These are phyloP conservation scores for Drosophila arizonae DNA, from an alignment of 1,140 invertebrate species.

Conservation along the genomic window DNA sequence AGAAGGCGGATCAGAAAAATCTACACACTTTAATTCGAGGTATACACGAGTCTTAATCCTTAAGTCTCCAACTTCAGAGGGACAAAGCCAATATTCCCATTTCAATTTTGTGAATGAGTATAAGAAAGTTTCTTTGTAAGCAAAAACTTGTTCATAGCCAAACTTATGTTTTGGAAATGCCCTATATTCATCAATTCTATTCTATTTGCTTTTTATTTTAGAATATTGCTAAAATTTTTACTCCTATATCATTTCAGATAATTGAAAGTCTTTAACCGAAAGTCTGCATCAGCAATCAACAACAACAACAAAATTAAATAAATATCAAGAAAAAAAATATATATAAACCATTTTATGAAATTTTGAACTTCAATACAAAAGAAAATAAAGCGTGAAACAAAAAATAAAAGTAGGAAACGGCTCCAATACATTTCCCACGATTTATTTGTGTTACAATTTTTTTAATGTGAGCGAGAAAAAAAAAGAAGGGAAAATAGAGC, in stretches of 20 bases:
- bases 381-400: background rate
- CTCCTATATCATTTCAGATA: constrained; percentile 44
- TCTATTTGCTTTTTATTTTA: background rate
- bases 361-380: background rate
- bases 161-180: too few species aligned
- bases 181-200: background rate
- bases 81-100: too few species aligned
- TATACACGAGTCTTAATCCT: too few species aligned
- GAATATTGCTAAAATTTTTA: background rate
- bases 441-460: constrained; percentile 35
- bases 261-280: constrained; percentile 41
- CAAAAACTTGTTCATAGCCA: too few species aligned
- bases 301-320: constrained; percentile 10
- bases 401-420: constrained; percentile 9
- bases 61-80: too few species aligned
- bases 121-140: too few species aligned
- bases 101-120: too few species aligned
- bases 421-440: constrained; percentile 25
- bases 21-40: too few species aligned
- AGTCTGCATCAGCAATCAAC: constrained; percentile 68
- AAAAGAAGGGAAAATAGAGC: constrained; percentile 5
- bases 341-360: constrained; percentile 20
- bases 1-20: too few species aligned
- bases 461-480: constrained; percentile 26
- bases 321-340: constrained; percentile 4